These are phyloP conservation scores for Pheosia tremula DNA, from an alignment of 2,888 invertebrate genomes.

Conservation along the genomic window DNA sequence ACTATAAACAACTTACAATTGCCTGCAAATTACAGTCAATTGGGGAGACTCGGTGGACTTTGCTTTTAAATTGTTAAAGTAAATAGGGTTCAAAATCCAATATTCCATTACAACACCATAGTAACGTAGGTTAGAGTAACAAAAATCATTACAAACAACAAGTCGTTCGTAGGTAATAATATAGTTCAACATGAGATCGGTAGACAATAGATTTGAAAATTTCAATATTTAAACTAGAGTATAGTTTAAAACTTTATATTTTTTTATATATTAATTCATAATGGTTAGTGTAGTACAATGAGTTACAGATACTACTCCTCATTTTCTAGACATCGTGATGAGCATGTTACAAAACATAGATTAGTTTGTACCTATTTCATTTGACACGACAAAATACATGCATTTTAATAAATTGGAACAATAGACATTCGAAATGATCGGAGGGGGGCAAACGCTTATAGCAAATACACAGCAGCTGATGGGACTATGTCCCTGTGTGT, in stretches of 20 bases:
- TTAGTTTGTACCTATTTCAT: slow-evolving; percentile 59
- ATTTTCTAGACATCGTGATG: slow-evolving; percentile 71
- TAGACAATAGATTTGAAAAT: slow-evolving; percentile 59
- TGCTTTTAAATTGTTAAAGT: slow-evolving; percentile 49
- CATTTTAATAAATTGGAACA: slow-evolving; percentile 37
- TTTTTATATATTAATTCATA: slow-evolving; percentile 51
- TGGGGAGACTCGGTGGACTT: slow-evolving; percentile 31
- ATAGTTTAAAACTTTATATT: slow-evolving; percentile 52
- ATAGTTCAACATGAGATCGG: slow-evolving; percentile 55
- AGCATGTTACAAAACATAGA: slow-evolving; percentile 71
- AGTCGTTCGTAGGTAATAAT: slow-evolving; percentile 53
- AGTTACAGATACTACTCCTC: slow-evolving; percentile 61
- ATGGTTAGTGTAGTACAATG: slow-evolving; percentile 64
- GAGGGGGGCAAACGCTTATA: slow-evolving; percentile 64
- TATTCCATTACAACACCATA: slow-evolving; percentile 82
- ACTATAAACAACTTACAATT: slow-evolving; percentile 22
- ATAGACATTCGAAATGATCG: slow-evolving; percentile 31
- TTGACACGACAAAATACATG: slow-evolving; percentile 36
- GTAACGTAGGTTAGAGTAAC: slow-evolving; percentile 54
- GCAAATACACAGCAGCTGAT: slow-evolving; percentile 82
- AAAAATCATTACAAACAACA: slow-evolving; percentile 41
- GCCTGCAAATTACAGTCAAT: slow-evolving; percentile 30
- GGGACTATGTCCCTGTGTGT: slow-evolving; percentile 75
- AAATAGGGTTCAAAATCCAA: slow-evolving; percentile 51
- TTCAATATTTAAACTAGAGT: slow-evolving; percentile 53